Conservation (phyloP, 2,113 vertebrate species). For the Ivindomyrus marchei region DNA sequence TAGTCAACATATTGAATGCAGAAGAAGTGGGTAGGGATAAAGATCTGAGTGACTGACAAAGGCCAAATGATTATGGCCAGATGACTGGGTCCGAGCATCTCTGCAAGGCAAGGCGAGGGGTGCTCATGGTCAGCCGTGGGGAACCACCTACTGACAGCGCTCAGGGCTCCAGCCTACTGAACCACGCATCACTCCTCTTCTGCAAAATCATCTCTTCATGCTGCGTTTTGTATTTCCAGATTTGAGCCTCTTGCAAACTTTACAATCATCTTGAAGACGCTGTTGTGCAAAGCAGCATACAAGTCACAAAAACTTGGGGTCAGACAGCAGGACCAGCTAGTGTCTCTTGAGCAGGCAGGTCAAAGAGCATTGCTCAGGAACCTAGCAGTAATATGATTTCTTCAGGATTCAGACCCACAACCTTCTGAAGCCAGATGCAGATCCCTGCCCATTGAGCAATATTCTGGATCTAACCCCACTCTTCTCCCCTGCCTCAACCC, state of each 20-base stretch:
- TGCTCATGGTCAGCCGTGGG: background rate
- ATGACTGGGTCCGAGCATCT: background rate
- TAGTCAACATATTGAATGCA: no score
- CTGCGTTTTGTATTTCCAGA: background rate
- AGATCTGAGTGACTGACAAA: no score
- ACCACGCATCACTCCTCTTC: background rate
- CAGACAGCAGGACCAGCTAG: background rate
- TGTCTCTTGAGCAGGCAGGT: background rate
- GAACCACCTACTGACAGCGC: background rate
- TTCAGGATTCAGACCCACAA: background rate
- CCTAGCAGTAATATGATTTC: background rate
- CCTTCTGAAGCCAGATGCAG: background rate
- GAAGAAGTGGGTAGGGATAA: no score
- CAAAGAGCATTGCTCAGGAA: background rate
- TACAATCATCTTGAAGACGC: background rate
- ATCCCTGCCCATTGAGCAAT: background rate
- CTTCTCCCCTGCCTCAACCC: background rate
- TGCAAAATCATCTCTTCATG: background rate
- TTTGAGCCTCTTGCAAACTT: background rate
- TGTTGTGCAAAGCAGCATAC: background rate
- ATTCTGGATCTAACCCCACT: background rate
- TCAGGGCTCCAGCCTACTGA: background rate
- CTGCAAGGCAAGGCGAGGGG: background rate
- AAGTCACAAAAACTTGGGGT: background rate
- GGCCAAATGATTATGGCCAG: no score